Conservation (phyloP, 2,888 invertebrate genomes). For the Idaea aversata region DNA sequence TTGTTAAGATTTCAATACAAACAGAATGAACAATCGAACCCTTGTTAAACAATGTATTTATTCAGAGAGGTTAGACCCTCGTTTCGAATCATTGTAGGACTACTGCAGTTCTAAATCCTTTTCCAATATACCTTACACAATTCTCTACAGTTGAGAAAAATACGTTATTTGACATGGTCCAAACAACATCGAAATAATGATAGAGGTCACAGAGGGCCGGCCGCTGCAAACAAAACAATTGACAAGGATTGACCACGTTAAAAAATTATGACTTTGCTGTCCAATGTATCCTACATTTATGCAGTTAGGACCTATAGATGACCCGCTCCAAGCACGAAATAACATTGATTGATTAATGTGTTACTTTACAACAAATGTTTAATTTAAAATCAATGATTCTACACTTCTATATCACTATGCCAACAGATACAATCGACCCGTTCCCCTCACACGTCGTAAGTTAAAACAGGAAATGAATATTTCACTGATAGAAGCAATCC, state of each 20-base stretch:
- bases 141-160: background rate
- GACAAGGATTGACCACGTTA: too few relatives aligned
- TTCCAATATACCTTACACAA: background rate
- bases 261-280: too few relatives aligned
- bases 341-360: too few relatives aligned
- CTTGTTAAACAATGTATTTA: background rate
- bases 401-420: background rate
- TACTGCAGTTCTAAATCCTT: conserved; percentile 1
- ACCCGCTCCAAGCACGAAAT: too few relatives aligned
- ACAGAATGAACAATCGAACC: background rate
- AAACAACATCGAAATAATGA: background rate
- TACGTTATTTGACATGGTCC: background rate
- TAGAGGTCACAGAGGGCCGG: too few relatives aligned
- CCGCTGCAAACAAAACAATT: too few relatives aligned
- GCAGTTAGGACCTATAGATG: too few relatives aligned
- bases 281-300: too few relatives aligned
- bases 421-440: conserved; percentile 2
- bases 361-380: too few relatives aligned
- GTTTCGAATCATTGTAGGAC: background rate
- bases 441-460: conserved; percentile 32
- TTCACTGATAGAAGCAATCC: conserved; percentile 46
- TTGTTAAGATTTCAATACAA: background rate
- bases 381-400: background rate
- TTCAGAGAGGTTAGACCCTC: background rate
- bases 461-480: conserved; percentile 38